Base-by-base conservation (phyloP, 2,113 vertebrate species). In the Peromyscus polionotus region DNA sequence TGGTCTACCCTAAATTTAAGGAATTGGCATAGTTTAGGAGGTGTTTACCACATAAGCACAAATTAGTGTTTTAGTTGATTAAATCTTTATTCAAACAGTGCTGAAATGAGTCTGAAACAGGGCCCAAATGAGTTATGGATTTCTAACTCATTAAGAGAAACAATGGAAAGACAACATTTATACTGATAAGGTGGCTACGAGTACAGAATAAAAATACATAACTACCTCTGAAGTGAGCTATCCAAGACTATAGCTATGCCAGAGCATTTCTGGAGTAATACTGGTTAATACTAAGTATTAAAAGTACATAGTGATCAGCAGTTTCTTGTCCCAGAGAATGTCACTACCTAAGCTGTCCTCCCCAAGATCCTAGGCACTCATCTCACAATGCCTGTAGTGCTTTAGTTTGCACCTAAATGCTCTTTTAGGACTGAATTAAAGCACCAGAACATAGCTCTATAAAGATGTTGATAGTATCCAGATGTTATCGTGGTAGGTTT, bases 41-140 rank as follows among this genome's bases (percentile, higher is more conserved):
- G 36, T 33, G 39, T 89, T 90, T 95, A 80, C 36, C 20, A 79
- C n/a, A 84, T 91, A 73, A 97, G 33, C 16, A 90, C 36, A 83
- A 95, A 83, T 42, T 33, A 42, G 48, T 39, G 9, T 91, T 33
- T 61, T 79, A 90, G 61, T 28, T 85, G 1, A 90, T 45, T 88
- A 92, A 68, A 51, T 89, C 16, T 67, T 36, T 2, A 51, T 3
- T 1, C 5, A 51, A 51, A 51, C 51, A 51, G 51, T 51, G 51
- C 51, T 51, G 51, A 51, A 51, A 51, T 51, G 51, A 51, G 39
- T 59, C 7, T 75, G 26, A 80, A 77, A 70, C 19, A 63, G 26
- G 20, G 24, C 8, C 79, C 16, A 70, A 28, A 57, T 42, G 45
- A 65, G 6, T 61, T 19, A 4, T 48, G 7, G 8, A 54, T 92